Evolutionary conservation across 2,888 invertebrate species (phyloP), one percentile per base, ranked within the genome.

Genomic region (Hirudinaria manillensis): DNA sequence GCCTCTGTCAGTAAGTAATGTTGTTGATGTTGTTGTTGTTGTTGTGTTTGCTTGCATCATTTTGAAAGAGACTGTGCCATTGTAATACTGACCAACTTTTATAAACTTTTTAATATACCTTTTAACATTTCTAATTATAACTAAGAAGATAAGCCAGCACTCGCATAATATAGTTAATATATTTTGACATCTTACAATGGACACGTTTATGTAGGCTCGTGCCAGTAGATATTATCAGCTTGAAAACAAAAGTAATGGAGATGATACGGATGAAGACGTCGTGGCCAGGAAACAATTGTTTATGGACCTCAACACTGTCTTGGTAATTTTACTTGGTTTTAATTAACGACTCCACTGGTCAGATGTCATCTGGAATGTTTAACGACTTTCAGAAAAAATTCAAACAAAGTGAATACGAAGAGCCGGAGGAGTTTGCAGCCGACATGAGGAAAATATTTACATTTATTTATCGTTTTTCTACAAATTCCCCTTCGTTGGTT

Each of bases 401-500:
- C 92, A 98, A 99, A 85, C 91, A 89, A 85, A 89, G 95, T 81
- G 93, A 94, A 83, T 99, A 99, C 86, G 91, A 91, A 85, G 91
- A 91, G 78, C 92, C 94, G 10, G 90, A 91, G 78, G 98, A 99
- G 84, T 97, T 99, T 87, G 95, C 94, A 36, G 90, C 90, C 80
- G 97, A 98, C 86, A 93, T 98, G 76, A 90, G 97, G 87, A 90
- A 97, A 87, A 96, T 99, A 89, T 97, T 87, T 81, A 94, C 93
- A 80, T 99, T 99, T 88, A 99, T 99, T 87, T 99, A 97, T 87
- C 94, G 96, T 87, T 99, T 65, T 61, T 65, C 55, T 34, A 38
- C 24, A 16, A 27, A 51, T 4, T 51, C 51, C 19, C 24, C 53
- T 34, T 51, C 51, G 10, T n/a, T 72, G 24, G 55, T 72, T 3